These are phyloP conservation scores for Scaptomyza cyrtandrae DNA, from an alignment of 2,888 invertebrate genomes.

Conservation along the genomic window DNA sequence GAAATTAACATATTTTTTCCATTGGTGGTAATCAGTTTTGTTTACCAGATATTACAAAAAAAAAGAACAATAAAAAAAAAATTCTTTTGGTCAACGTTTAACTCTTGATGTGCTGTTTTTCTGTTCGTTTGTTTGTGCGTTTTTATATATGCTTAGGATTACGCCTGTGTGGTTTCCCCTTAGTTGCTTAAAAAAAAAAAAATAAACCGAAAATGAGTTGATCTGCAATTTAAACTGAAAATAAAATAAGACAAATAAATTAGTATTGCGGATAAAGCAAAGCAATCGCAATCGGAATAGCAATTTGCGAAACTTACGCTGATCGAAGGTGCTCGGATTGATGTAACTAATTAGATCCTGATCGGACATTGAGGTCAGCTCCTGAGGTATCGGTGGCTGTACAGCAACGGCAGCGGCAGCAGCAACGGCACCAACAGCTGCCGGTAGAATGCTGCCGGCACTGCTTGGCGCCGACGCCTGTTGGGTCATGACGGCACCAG, in stretches of 20 bases:
- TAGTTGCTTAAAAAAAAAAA: constrained; percentile 24
- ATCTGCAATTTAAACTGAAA: constrained; percentile 53
- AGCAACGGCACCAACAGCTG: constrained; percentile 71
- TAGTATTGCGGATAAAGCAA: no score
- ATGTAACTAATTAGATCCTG: constrained; percentile 95
- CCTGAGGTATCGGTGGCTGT: constrained; percentile 87
- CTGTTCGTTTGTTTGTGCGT: background rate
- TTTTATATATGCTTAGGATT: constrained; percentile 38
- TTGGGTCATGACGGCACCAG: constrained; percentile 79
- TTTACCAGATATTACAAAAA: constrained; percentile 3
- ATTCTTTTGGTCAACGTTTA: constrained; percentile 21
- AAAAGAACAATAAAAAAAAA: constrained; percentile 5
- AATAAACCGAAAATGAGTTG: constrained; percentile 47
- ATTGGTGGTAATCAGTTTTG: constrained; percentile 16
- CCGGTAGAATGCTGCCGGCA: constrained; percentile 66
- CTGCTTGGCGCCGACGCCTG: constrained; percentile 72
- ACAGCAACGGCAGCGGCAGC: constrained; percentile 83
- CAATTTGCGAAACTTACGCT: constrained; percentile 85
- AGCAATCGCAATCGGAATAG: no score
- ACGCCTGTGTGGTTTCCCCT: constrained; percentile 52
- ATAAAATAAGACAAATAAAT: background rate
- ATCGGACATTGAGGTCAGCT: constrained; percentile 93
- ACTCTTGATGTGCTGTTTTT: background rate
- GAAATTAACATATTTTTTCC: constrained; percentile 3
- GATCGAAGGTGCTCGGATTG: constrained; percentile 95